A percentile compares a stretch with the other conserved stretches of the same genome.
These are phyloP conservation scores for Ranitomeya variabilis DNA, from an alignment of 2,113 vertebrate genomes.

Conservation along the genomic window DNA sequence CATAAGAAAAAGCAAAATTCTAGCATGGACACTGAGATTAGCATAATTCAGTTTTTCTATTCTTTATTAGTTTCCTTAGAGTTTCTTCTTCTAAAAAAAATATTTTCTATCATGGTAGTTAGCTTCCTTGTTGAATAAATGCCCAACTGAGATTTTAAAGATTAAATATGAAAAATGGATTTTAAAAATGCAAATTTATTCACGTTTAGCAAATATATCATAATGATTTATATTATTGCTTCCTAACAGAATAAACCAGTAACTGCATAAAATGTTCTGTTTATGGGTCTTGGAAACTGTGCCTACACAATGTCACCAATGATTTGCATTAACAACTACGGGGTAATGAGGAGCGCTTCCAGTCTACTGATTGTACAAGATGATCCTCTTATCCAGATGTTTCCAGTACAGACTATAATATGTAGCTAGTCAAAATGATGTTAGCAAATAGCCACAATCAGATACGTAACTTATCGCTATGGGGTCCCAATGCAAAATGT, in stretches of 20 bases:
- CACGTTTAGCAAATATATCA: conserved; percentile 11
- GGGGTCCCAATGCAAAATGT: not conserved
- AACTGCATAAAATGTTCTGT: conserved; percentile 29
- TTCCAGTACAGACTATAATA: not conserved
- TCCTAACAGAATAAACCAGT: conserved; percentile 11
- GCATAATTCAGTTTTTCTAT: not conserved
- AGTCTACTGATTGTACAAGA: not conserved
- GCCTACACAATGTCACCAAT: conserved; percentile 1
- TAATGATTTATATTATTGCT: conserved; percentile 29
- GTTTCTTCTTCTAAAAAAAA: not conserved
- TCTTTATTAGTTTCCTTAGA: not conserved
- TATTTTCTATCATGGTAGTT: not conserved
- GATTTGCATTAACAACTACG: not conserved
- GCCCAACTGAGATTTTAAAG: not conserved
- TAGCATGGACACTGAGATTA: not conserved
- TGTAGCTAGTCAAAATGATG: not conserved
- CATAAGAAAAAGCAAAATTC: not conserved
- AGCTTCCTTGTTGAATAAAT: not conserved
- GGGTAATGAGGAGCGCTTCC: not conserved
- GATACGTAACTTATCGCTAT: not conserved
- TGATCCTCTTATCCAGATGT: not conserved
- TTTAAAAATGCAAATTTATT: not conserved
- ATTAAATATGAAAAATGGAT: not conserved
- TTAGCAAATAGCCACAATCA: not conserved
- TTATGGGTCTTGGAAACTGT: conserved; percentile 29